Base-by-base conservation (phyloP, 2,113 vertebrate genomes). In the Scomber japonicus region DNA sequence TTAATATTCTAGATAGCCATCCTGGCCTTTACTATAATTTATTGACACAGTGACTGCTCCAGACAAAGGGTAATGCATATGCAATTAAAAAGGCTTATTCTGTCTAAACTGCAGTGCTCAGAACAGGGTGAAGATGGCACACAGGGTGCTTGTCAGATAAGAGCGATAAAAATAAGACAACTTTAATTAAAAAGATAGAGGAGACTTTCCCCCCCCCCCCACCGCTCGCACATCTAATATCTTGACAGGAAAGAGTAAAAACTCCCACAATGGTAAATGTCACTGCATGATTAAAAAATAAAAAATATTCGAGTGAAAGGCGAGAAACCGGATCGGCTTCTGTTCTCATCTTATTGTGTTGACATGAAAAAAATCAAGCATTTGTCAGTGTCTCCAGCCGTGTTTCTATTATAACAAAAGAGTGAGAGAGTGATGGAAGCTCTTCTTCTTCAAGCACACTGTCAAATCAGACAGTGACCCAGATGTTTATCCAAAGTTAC, bases 131-230 rank as follows among this genome's bases (percentile, higher is more conserved):
- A 71, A 21, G 62, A 49, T 24, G 30, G 71, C 60, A 16, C 49
- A 69, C 49, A 3, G 61, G 65, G 64, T 77, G 71, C 64, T 74
- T 54, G 9, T 81, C 81, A 65, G 90, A 90, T 92, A 85, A 87
- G 81, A 81, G 75, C 63, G 61, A 93, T 83, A 78, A 76, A 84
- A 84, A 90, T 81, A 82, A 83, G 81, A 79, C 71, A 75, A 82
- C 51, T 88, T 90, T 84, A 92, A 93, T 91, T 89, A 89, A 90
- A 92, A 86, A 89, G 60, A 91, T 81, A 79, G 45, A 62, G 9
- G 30, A 73, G 50, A 57, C 48, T 57, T 70, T 56, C 56, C 72
- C 21, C 21, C 72, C 21, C 21, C 21, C 21, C 4, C 9, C 40
- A 62, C 21, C 63, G 55, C 51, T 76, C 71, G 11, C 56, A 75